Evolutionary conservation across 1,140 invertebrate species (phyloP).

Genomic region (Bombus breviceps): DNA sequence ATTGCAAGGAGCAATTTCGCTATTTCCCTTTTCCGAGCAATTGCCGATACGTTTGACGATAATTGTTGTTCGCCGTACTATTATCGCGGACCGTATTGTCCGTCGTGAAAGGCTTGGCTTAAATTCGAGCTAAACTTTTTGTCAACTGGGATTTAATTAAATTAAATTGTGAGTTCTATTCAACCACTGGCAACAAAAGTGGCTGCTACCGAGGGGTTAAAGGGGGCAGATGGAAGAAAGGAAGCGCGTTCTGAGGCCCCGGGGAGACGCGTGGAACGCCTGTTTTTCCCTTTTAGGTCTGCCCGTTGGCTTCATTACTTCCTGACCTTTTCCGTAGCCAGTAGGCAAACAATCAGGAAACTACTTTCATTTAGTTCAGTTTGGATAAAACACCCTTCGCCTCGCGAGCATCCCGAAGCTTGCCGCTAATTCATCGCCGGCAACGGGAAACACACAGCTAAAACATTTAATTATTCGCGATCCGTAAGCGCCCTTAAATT

Average conservation of each 20-base stretch:
- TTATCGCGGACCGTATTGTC: slow-evolving; percentile 3
- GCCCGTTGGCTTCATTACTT: slow-evolving; percentile 32
- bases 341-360: slow-evolving; percentile 59
- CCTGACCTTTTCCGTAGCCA: slow-evolving; percentile 6
- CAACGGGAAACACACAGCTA: slow-evolving; percentile 27
- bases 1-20: neutral
- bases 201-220: too few relatives aligned
- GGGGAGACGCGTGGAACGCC: slow-evolving; percentile 1
- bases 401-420: neutral
- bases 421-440: slow-evolving; percentile 42
- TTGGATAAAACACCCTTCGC: slow-evolving; percentile 40
- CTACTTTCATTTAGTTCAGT: slow-evolving; percentile 53
- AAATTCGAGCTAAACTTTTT: slow-evolving; percentile 51
- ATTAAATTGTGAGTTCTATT: slow-evolving; percentile 57
- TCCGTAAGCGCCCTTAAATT: slow-evolving; percentile 30
- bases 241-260: neutral
- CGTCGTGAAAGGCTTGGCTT: slow-evolving; percentile 39
- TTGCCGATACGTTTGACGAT: slow-evolving; percentile 17
- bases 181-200: neutral
- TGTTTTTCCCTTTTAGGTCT: slow-evolving; percentile 39
- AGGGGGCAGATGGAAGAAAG: neutral
- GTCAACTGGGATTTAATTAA: slow-evolving; percentile 60
- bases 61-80: slow-evolving; percentile 21
- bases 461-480: slow-evolving; percentile 55
- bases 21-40: neutral